Percentiles rank a stretch among this genome's conserved stretches.
Conservation (phyloP, 1,140 invertebrate genomes). For the Diplogasteroides magnus region DNA sequence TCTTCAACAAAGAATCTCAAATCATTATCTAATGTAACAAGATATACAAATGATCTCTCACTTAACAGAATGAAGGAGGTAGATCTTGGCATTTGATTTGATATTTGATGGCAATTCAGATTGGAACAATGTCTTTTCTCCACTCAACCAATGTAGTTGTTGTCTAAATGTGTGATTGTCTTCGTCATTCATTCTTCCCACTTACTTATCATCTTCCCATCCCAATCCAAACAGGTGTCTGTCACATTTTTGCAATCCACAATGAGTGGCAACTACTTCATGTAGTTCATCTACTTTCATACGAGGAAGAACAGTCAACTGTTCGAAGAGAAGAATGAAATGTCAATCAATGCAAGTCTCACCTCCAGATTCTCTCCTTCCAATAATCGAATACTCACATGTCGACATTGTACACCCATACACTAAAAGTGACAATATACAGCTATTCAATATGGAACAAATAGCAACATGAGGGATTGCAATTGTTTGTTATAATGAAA, state of each 20-base stretch:
- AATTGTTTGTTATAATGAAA: not conserved
- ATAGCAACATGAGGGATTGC: not conserved
- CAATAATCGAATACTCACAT: not conserved
- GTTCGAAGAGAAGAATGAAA: not conserved
- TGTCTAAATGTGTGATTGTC: not conserved
- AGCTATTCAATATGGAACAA: not conserved
- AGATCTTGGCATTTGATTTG: not conserved
- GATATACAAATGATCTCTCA: not conserved
- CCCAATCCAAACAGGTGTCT: not conserved
- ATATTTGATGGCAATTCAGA: not conserved
- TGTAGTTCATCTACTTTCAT: not conserved
- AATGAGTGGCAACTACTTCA: not conserved
- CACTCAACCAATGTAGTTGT: not conserved
- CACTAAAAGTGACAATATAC: not conserved
- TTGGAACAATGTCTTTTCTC: not conserved
- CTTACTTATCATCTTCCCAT: not conserved
- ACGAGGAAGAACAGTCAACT: not conserved
- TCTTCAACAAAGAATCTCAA: not conserved
- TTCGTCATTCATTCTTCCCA: too few relatives aligned
- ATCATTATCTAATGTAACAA: not conserved
- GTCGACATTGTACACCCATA: not conserved
- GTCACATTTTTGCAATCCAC: not conserved
- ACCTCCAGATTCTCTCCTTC: not conserved
- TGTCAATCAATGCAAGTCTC: not conserved
- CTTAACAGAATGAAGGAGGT: not conserved